Evolutionary conservation across 2,797 vertebrate genomes (phyloP).

Genomic region (Phataginus tricuspis): DNA sequence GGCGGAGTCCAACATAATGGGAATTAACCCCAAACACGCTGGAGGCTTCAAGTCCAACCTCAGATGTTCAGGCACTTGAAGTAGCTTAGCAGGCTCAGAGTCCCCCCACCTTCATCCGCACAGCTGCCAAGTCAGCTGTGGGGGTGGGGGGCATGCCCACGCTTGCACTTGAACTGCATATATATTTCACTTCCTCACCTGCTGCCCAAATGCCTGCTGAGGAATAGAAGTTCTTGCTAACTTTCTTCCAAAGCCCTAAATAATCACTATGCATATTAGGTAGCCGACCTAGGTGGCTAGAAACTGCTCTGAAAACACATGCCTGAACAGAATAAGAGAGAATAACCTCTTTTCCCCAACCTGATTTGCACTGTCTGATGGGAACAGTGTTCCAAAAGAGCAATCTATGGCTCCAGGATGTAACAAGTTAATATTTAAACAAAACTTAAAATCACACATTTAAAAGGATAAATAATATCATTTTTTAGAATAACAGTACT

Average conservation of each 20-base stretch:
- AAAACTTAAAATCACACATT: constrained; percentile 31
- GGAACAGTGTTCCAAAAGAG: background rate
- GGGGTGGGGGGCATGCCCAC: background rate
- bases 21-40: constrained; percentile 78
- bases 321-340: background rate
- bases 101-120: background rate
- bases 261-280: background rate
- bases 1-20: constrained; percentile 75
- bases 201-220: background rate
- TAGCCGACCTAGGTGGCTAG: background rate
- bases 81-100: constrained; percentile 17
- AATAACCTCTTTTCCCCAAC: constrained; percentile 8
- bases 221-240: background rate
- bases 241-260: constrained; percentile 34
- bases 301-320: background rate
- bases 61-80: constrained; percentile 41
- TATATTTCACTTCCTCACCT: constrained; percentile 13
- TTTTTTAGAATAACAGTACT: background rate
- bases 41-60: constrained; percentile 54
- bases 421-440: background rate
- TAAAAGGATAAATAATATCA: background rate
- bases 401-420: background rate
- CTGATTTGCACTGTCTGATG: background rate
- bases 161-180: background rate
- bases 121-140: background rate